A percentile compares a stretch with the other conserved stretches of the same genome.
Evolutionary conservation across 2,113 vertebrate species (phyloP).

Genomic region (Paraplagusia blochii): DNA sequence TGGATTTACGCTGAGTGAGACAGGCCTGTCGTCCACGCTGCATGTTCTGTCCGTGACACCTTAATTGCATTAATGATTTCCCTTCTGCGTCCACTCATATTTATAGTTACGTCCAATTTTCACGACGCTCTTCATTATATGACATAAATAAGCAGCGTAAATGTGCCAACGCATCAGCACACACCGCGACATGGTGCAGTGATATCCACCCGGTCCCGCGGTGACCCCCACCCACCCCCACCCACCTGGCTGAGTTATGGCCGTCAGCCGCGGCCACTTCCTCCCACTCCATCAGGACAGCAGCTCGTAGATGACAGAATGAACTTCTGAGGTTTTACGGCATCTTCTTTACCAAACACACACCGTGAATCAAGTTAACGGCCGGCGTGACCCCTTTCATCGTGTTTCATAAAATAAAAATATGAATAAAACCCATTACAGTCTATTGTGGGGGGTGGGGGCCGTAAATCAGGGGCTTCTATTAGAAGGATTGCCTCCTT

Average conservation of each 20-base stretch:
- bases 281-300: conserved; percentile 70
- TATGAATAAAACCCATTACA: conserved; percentile 78
- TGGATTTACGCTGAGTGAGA: conserved; percentile 48
- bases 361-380: conserved; percentile 77
- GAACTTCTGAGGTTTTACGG: conserved; percentile 78
- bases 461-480: conserved; percentile 68
- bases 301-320: conserved; percentile 70
- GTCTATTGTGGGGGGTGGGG: conserved; percentile 69
- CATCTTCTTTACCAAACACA: conserved; percentile 80
- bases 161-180: conserved; percentile 69
- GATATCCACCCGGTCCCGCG: conserved; percentile 72
- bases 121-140: conserved; percentile 81
- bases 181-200: conserved; percentile 73
- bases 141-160: conserved; percentile 79
- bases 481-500: conserved; percentile 70
- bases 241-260: conserved; percentile 79
- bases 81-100: conserved; percentile 70
- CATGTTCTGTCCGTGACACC: conserved; percentile 68
- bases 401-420: conserved; percentile 80
- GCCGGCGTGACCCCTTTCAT: conserved; percentile 78
- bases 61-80: conserved; percentile 80
- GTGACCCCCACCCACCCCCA: conserved; percentile 45
- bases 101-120: conserved; percentile 83
- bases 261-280: conserved; percentile 67
- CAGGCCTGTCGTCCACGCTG: conserved; percentile 45